Evolutionary conservation across 2,113 vertebrate genomes (phyloP), one percentile per base, ranked within the genome.

Genomic region (Ageneiosus marmoratus): DNA sequence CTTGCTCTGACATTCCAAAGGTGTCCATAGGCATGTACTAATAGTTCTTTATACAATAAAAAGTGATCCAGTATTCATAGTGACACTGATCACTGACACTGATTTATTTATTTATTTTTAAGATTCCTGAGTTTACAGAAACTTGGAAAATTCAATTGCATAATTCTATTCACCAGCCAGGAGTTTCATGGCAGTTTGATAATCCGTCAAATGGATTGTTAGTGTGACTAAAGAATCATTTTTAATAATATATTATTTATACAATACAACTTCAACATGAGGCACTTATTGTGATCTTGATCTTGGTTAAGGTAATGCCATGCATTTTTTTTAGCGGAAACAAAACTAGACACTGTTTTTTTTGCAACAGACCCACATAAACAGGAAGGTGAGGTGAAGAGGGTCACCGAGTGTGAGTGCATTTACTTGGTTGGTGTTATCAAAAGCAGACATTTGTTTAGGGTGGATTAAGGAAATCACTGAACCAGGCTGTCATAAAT

Each of bases 301-400:
- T n/a, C 20, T 22, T 44, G 63, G 32, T 41, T 55, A 55, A n/a
- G n/a, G n/a, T n/a, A n/a, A n/a, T 55, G 50, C 12, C 79, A 70
- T 58, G 20, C 16, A n/a, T n/a, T n/a, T n/a, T n/a, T n/a, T n/a
- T n/a, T n/a, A n/a, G n/a, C n/a, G 44, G 11, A 18, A 63, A 37
- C 29, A 65, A 51, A 44, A 10, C 10, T 56, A 55, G 48, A 22
- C 46, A 77, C n/a, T n/a, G n/a, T 67, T 10, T 37, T 53, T 77
- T 82, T 51, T 83, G 73, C n/a, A 41, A 24, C 32, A 41, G 48
- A 27, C 15, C 9, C 48, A 22, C 75, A 55, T 77, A 83, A 83
- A 83, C 81, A 83, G 73, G 81, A 67, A 83, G 29, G 18, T 73
- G n/a, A 73, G 50, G 85, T 84, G 56, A 82, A 65, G 48, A 83